These are phyloP conservation scores for Gadopsis marmoratus DNA, from an alignment of 2,797 vertebrate species.

Conservation along the genomic window DNA sequence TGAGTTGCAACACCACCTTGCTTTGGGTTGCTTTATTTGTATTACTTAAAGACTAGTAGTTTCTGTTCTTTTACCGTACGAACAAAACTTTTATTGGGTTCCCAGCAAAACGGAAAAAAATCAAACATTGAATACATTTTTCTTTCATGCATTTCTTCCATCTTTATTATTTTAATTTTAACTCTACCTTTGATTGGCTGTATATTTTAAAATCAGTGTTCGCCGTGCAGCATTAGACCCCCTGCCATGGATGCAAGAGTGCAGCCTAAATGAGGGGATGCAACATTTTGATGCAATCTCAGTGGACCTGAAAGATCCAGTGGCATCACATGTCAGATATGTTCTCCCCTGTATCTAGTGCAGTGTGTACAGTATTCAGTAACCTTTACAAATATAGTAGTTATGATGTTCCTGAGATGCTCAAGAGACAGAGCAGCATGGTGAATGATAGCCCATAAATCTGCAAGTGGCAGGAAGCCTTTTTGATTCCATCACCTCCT, in stretches of 20 bases:
- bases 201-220: background rate
- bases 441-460: conserved; percentile 30
- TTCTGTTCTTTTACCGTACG: background rate
- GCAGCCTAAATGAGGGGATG: background rate
- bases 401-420: conserved; percentile 8
- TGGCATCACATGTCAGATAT: background rate
- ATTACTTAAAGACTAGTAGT: background rate
- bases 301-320: background rate
- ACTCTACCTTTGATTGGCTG: background rate
- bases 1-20: background rate
- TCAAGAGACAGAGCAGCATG: background rate
- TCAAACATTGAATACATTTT: background rate
- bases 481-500: conserved; percentile 50
- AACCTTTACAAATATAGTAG: conserved; percentile 17
- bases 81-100: background rate
- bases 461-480: conserved; percentile 50
- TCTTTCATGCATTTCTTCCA: background rate
- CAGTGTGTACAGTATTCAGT: conserved; percentile 11
- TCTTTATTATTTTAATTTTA: background rate
- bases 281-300: background rate
- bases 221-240: background rate
- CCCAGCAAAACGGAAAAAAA: background rate
- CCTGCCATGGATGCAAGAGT: background rate
- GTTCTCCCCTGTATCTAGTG: background rate
- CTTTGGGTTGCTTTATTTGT: background rate